Base-by-base conservation (phyloP, 2,888 invertebrate species). In the Sinhomidia bicolor region DNA sequence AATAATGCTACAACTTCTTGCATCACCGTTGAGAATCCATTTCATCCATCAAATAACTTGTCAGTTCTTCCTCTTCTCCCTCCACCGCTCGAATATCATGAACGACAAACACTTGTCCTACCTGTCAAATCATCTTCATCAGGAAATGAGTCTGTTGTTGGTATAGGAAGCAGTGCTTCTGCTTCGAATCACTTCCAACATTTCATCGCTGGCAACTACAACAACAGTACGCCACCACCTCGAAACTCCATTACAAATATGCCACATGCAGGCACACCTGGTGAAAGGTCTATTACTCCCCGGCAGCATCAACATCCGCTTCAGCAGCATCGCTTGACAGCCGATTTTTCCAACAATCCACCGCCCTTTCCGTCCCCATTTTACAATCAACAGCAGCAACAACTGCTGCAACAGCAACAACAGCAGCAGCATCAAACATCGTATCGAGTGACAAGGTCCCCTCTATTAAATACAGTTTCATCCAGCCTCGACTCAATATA, bases 401-500 rank as follows among this genome's bases (percentile, higher is more conserved):
- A 51, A 23, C 17, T 41, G 20, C 17, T 41, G 10, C 71, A 71
- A 41, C 23, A 62, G 9, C 68, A 68, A 1, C 44, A 74, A 41
- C 78, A 60, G 20, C 44, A 65, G 12, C 32, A 80, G 6, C 80
- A 57, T 23, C 47, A 23, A 41, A 20, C 5, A n/a, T 0, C 44
- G 14, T 81, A 81, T 32, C 36, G 84, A 6, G 36, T 81, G 26
- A 65, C 85, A 78, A 76, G 80, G 44, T 89, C 89, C 60, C 90
- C 90, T 1, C 20, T 89, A 7, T 54, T 89, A 10, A 84, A 86
- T 17, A 85, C 87, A 1, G 90, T 90, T 44, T 89, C 91, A 9
- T 84, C 90, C 6, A 91, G 91, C 81, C 74, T 92, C 36, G 92
- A 92, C 85, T 92, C 92, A 9, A 91, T 92, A 71, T 92, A 92